Base-by-base conservation (phyloP, 2,797 vertebrate genomes). In the Ciconia nigra region DNA sequence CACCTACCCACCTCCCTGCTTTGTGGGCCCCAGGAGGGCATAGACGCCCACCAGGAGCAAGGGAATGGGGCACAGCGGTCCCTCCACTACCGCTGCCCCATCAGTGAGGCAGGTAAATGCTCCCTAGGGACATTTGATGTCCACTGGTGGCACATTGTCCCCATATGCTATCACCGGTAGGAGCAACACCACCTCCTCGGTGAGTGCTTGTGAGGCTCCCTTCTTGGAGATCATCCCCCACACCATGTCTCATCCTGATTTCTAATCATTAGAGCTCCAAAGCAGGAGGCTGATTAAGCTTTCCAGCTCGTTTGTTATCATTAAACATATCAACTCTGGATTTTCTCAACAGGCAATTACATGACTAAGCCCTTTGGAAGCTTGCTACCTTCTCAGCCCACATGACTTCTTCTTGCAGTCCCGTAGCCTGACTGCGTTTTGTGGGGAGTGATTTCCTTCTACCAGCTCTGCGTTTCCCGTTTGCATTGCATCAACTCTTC, bases 351-450 rank as follows among this genome's bases (percentile, higher is more conserved):
- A 39, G 74, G 84, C 89, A 90, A 65, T 96, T 90, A 74, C 22
- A 15, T 94, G 95, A 93, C 83, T 93, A 88, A 95, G 93, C 74
- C 71, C 55, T 93, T 19, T 51, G 87, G 93, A 84, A 87, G 80
- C 57, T 89, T 63, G 42, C 55, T 85, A 25, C 83, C 57, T 88
- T 91, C 88, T 70, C 81, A 54, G 66, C 20, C 74, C 10, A 2
- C 78, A 39, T 46, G 90, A 76, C 66, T 90, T 52, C 82, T 92
- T 52, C 83, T 57, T 10, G 6, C 74, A 84, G 87, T 54, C 89
- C 83, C 15, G 1, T 4, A 19, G 61, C 72, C 78, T 65, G 73
- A 76, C 31, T 44, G 58, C 7, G 0, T 71, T 91, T 52, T 6
- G 2, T 19, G 61, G 61, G 65, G 69, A 67, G 65, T 0, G 4